Evolutionary conservation across 1,140 invertebrate genomes (phyloP).

Genomic region (Pseudomyrmex cubaensis): DNA sequence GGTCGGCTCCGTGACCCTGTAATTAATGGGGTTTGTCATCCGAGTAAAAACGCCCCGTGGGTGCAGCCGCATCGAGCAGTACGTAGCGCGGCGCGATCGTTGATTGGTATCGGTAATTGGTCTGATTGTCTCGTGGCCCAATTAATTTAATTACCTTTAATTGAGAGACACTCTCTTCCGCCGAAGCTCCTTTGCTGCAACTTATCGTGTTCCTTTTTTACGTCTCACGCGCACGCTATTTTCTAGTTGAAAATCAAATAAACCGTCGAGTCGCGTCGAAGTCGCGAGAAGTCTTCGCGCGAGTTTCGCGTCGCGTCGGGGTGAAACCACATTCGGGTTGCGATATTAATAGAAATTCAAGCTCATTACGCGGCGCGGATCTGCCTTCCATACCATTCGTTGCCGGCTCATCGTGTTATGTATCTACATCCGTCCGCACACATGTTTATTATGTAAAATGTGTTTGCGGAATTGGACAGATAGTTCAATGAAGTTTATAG

Average conservation of each 20-base stretch:
- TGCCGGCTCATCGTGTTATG: conserved; percentile 37
- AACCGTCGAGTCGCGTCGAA: background rate
- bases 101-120: conserved; percentile 83
- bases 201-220: background rate
- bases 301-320: conserved; percentile 6
- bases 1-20: conserved; percentile 76
- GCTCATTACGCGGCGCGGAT: conserved; percentile 47
- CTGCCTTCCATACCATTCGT: conserved; percentile 27
- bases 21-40: conserved; percentile 83
- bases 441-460: conserved; percentile 27
- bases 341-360: conserved; percentile 58
- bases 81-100: conserved; percentile 72
- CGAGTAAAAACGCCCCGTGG: conserved; percentile 80
- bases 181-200: conserved; percentile 19
- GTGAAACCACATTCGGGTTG: background rate
- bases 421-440: background rate
- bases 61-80: conserved; percentile 57
- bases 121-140: conserved; percentile 81
- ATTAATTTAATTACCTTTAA: conserved; percentile 84
- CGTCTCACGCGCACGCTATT: background rate
- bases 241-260: conserved; percentile 38
- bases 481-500: conserved; percentile 34
- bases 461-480: conserved; percentile 31
- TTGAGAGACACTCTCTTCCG: conserved; percentile 62
- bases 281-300: conserved; percentile 10